phyloP scores from a whole-genome alignment of 2,797 vertebrate genomes.

The Falco cherrug region DNA sequence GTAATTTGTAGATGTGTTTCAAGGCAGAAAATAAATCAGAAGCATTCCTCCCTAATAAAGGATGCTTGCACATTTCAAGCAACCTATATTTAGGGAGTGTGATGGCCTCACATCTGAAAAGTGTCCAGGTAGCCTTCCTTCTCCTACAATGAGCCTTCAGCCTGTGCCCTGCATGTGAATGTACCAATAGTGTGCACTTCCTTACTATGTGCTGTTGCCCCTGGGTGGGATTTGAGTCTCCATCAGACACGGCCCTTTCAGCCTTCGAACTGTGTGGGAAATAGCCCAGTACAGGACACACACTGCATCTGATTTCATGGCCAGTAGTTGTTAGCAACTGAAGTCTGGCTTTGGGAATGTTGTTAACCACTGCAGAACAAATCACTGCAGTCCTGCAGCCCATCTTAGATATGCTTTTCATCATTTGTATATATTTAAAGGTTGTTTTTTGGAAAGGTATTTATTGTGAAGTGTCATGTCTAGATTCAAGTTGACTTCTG shows the following conservation, averaged over 20 bases:
- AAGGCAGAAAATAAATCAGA: background rate
- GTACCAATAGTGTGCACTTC: background rate
- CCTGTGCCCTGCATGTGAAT: background rate
- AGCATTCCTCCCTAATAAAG: background rate
- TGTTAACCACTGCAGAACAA: background rate
- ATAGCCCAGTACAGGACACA: background rate
- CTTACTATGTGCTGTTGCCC: background rate
- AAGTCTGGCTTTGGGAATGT: background rate
- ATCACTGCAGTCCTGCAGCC: background rate
- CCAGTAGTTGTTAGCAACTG: background rate
- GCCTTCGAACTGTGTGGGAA: background rate
- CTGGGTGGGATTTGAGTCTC: background rate
- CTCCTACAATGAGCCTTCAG: background rate
- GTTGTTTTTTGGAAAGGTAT: background rate
- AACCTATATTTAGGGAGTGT: background rate
- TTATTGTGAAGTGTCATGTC: background rate
- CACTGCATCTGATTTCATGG: background rate
- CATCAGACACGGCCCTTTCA: background rate
- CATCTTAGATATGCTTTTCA: background rate
- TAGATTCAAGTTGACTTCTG: background rate
- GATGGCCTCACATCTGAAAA: background rate
- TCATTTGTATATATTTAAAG: background rate
- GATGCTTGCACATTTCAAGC: background rate
- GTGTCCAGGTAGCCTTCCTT: fast-evolving
- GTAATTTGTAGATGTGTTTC: background rate